These are phyloP conservation scores for Dolichotis patagonum DNA, from an alignment of 2,113 vertebrate genomes.

Conservation along the genomic window DNA sequence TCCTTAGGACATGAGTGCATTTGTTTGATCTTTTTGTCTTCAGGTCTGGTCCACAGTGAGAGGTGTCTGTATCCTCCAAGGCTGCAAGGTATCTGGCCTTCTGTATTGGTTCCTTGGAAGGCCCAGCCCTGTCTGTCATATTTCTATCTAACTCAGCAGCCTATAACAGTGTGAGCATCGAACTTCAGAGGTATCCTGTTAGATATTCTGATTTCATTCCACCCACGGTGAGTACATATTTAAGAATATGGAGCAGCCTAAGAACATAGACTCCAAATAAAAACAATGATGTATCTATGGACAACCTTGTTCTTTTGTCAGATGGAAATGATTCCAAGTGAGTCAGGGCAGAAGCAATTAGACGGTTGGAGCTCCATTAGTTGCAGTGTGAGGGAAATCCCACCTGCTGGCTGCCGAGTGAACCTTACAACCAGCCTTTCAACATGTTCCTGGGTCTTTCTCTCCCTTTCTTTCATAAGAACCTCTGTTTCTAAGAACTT, in stretches of 20 bases:
- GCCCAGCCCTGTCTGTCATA: no score
- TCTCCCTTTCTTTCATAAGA: neutral
- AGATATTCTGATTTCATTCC: slow-evolving; percentile 37
- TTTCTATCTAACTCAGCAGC: no score
- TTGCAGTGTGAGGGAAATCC: neutral
- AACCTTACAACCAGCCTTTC: neutral
- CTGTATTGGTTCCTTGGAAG: no score
- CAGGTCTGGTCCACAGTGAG: no score
- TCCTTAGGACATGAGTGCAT: no score
- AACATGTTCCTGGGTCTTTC: neutral
- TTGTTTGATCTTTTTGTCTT: no score
- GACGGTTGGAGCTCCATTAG: neutral
- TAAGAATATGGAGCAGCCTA: neutral
- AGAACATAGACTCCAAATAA: slow-evolving; percentile 35
- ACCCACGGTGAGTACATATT: neutral
- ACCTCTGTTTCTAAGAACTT: neutral
- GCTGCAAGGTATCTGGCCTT: no score
- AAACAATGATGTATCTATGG: neutral
- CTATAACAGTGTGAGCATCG: neutral
- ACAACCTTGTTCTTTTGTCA: neutral
- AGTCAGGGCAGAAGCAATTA: neutral
- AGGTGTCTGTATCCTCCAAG: no score
- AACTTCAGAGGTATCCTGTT: neutral
- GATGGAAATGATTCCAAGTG: neutral
- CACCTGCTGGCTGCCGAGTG: neutral